A percentile compares a stretch with the other conserved stretches of the same genome.
phyloP scores from a whole-genome alignment of 2,797 vertebrate genomes.

The Sebastolobus alascanus region DNA sequence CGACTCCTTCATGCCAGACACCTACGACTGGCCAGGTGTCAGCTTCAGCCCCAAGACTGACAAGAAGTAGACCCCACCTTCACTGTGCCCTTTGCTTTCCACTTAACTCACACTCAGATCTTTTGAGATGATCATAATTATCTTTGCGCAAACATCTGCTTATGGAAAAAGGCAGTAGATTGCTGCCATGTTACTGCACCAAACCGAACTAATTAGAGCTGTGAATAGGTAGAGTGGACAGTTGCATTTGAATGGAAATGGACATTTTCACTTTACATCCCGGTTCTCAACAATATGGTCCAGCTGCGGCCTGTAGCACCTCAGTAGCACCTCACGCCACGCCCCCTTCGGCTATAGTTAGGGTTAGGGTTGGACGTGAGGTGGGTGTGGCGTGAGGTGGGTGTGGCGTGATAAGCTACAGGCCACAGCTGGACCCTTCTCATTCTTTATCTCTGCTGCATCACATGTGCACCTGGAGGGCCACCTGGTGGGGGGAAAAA shows the following conservation, averaged over 20 bases:
- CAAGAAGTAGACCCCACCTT: constrained; percentile 43
- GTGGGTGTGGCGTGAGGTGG: no score
- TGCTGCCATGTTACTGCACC: constrained; percentile 15
- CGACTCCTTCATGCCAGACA: constrained; percentile 94
- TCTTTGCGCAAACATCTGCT: constrained; percentile 27
- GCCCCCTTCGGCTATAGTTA: no score
- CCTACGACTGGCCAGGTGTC: constrained; percentile 93
- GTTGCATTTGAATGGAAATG: constrained; percentile 5
- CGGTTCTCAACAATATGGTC: background rate
- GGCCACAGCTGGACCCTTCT: no score
- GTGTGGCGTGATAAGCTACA: no score
- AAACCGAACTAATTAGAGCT: constrained; percentile 18
- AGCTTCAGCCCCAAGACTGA: constrained; percentile 79
- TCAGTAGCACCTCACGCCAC: no score
- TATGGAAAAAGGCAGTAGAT: background rate
- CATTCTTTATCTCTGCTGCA: constrained; percentile 1
- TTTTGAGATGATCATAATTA: constrained; percentile 1
- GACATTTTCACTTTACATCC: background rate
- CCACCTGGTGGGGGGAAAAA: constrained; percentile 50
- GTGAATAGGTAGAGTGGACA: constrained; percentile 22
- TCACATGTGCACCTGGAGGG: background rate
- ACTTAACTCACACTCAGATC: constrained; percentile 15
- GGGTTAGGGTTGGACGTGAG: no score
- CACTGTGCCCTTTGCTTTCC: constrained; percentile 25
- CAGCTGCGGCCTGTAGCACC: no score